Conservation (phyloP, 1,140 invertebrate genomes). For the Belonocnema kinseyi region DNA sequence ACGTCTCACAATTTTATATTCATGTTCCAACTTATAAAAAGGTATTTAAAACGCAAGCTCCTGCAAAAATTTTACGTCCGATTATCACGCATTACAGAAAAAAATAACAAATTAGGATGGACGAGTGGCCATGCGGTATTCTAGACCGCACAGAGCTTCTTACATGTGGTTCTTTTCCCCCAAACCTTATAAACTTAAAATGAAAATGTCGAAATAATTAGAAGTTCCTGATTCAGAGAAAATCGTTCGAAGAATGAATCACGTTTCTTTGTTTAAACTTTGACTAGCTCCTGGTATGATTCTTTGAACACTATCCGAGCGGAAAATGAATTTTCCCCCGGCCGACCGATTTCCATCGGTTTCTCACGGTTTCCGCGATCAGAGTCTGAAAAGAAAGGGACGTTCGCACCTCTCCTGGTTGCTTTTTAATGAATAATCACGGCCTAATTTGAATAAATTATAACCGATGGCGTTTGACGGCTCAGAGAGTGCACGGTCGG, state of each 20-base stretch:
- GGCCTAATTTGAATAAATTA: conserved; percentile 64
- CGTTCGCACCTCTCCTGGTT: conserved; percentile 44
- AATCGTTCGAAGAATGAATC: neutral
- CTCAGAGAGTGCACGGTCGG: conserved; percentile 50
- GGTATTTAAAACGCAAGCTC: no score
- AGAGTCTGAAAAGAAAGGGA: conserved; percentile 49
- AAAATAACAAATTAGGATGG: no score
- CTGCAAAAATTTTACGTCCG: no score
- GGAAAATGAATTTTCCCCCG: conserved; percentile 48
- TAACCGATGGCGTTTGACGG: conserved; percentile 63
- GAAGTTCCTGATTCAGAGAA: conserved; percentile 4
- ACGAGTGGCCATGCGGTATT: no score
- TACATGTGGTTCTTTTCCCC: no score
- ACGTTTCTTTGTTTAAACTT: conserved; percentile 23
- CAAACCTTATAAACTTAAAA: no score
- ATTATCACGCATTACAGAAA: no score
- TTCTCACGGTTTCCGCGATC: conserved; percentile 40
- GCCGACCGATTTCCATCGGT: conserved; percentile 48
- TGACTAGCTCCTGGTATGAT: conserved; percentile 1
- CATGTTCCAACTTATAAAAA: no score
- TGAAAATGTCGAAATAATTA: neutral
- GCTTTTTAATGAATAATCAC: conserved; percentile 65
- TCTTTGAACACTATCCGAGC: conserved; percentile 38
- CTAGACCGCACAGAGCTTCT: no score
- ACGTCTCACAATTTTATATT: no score